These are phyloP conservation scores for Champsocephalus gunnari DNA, from an alignment of 2,797 vertebrate species.

Conservation along the genomic window DNA sequence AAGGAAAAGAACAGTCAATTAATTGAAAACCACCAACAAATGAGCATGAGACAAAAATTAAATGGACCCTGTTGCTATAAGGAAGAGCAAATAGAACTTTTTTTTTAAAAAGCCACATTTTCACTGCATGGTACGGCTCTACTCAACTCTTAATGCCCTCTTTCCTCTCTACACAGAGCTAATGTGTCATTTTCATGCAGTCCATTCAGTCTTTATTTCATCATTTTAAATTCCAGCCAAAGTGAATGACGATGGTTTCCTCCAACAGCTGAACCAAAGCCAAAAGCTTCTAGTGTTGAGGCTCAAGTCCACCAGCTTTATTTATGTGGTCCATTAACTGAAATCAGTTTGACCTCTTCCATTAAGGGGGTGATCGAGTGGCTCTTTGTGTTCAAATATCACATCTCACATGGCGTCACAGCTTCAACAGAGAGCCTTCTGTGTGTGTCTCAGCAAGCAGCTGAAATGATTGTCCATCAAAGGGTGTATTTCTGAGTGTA, in stretches of 20 bases:
- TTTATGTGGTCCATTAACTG: constrained; percentile 40
- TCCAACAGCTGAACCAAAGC: constrained; percentile 18
- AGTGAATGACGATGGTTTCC: neutral
- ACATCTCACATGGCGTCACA: constrained; percentile 2
- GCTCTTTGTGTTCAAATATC: constrained; percentile 19
- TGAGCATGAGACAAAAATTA: constrained; percentile 49
- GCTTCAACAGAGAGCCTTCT: constrained; percentile 4
- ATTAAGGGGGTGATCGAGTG: constrained; percentile 18
- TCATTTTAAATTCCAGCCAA: constrained; percentile 19
- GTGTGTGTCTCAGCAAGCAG: constrained; percentile 5
- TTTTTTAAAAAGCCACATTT: neutral
- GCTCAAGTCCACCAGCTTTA: constrained; percentile 29
- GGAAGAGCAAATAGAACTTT: constrained; percentile 3
- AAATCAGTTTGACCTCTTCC: constrained; percentile 31
- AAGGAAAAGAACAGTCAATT: constrained; percentile 76
- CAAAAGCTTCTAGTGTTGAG: constrained; percentile 15
- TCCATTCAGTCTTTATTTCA: constrained; percentile 13
- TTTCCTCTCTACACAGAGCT: constrained; percentile 16
- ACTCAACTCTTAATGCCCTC: too few species aligned
- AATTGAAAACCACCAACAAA: constrained; percentile 69
- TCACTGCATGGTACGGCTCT: too few species aligned
- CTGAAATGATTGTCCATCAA: neutral
- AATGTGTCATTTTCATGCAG: constrained; percentile 4
- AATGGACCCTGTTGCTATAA: constrained; percentile 10
- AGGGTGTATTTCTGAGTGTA: constrained; percentile 1